Evolutionary conservation across 2,113 vertebrate species (phyloP), one percentile per base, ranked within the genome.

Genomic region (zebrafish (Danio rerio)): DNA sequence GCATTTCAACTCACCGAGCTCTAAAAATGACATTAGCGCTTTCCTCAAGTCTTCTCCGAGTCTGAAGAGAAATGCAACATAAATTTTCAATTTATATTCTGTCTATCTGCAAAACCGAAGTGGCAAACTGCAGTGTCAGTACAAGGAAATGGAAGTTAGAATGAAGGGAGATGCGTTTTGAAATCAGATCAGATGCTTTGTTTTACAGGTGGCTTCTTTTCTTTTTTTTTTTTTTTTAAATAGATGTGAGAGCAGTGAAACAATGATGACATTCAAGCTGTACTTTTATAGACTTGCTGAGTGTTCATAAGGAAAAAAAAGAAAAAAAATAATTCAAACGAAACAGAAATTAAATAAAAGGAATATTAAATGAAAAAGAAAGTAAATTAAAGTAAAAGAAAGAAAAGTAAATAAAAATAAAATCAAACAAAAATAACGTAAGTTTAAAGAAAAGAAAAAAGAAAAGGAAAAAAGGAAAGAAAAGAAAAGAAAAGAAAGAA

Each of bases 51-150:
- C 84, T 86, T 89, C 86, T 78, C 86, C 70, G 72, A 76, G 87
- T 87, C 82, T 88, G 81, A 90, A 78, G 82, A 20, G 88, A 70
- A 89, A 88, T 85, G 91, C 87, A 90, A 91, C 88, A 89, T 87
- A 91, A 88, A 92, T 91, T 88, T 92, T 89, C 90, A 89, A 92
- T 93, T 93, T 92, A 92, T 92, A 92, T 93, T 93, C 92, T 78
- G 91, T 93, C 91, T 88, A 78, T 92, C 89, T 90, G 47, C 61
- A 83, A 84, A 88, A 89, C 88, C 55, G 75, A 63, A 86, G 66
- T 78, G 58, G 53, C 47, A 65, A 84, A 85, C 83, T 79, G 61
- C 55, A 70, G 10, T 76, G 53, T 47, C 40, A 49, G 49, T 53
- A 65, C 70, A 63, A 74, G 18, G 47, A 45, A 74, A 66, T 43